A percentile compares a stretch with the other conserved stretches of the same genome.
Evolutionary conservation across 2,113 vertebrate genomes (phyloP).

Genomic region (Microtus richardsoni): DNA sequence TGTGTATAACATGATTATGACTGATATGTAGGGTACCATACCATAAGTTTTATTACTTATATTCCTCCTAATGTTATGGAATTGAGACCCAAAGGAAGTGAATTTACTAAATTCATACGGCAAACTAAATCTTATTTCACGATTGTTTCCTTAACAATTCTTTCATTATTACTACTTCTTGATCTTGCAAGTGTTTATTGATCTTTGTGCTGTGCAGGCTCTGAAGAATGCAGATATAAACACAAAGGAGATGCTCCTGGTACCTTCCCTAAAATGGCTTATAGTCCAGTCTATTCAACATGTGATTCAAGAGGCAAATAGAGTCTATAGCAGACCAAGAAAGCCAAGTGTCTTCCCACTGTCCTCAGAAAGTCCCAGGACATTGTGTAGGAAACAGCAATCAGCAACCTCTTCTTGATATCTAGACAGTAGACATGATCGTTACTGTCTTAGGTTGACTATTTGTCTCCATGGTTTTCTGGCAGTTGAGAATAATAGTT

Average conservation of each 20-base stretch:
- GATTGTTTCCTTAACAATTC: slow-evolving; percentile 25
- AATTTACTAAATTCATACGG: slow-evolving; percentile 29
- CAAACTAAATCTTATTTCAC: neutral
- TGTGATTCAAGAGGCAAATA: neutral
- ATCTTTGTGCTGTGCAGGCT: neutral
- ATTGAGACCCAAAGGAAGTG: neutral
- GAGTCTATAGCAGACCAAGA: neutral
- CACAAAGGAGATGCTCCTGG: neutral
- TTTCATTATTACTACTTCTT: slow-evolving; percentile 7
- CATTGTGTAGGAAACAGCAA: neutral
- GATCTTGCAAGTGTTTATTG: neutral
- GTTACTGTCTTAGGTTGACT: neutral
- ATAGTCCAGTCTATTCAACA: neutral
- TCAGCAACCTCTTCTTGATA: neutral
- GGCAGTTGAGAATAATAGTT: slow-evolving; percentile 53
- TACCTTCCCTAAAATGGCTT: neutral
- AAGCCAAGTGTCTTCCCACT: neutral
- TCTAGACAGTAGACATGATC: neutral
- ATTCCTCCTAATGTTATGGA: neutral
- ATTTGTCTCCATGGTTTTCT: slow-evolving; percentile 36
- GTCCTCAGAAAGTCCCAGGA: neutral
- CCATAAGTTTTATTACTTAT: neutral
- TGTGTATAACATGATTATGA: neutral
- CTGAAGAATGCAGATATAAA: neutral
- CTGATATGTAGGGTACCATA: too few relatives aligned